Evolutionary conservation across 2,113 vertebrate genomes (phyloP).

Genomic region (Philantomba maxwellii): DNA sequence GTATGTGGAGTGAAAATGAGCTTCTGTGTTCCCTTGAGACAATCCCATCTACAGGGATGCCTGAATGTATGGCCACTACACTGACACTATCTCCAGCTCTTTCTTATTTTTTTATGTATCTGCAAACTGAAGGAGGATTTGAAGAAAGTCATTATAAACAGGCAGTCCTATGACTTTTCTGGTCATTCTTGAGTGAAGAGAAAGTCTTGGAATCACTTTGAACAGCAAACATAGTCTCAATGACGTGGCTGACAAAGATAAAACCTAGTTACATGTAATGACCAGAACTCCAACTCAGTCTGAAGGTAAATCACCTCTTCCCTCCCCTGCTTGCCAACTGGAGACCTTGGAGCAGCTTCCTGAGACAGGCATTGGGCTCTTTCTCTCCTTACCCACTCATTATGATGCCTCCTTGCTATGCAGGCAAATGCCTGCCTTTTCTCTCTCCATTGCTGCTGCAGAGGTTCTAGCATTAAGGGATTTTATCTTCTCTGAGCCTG

Average conservation of each 20-base stretch:
- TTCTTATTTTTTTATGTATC: background rate
- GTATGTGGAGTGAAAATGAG: background rate
- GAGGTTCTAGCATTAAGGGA: background rate
- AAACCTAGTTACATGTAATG: background rate
- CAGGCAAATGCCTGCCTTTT: background rate
- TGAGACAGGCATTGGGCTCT: background rate
- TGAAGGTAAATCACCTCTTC: background rate
- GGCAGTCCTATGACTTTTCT: background rate
- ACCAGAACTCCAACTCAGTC: background rate
- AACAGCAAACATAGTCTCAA: background rate
- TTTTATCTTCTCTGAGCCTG: background rate
- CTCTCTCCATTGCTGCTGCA: background rate
- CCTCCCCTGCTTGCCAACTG: background rate
- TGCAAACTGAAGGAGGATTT: background rate
- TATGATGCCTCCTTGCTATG: background rate
- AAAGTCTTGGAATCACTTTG: background rate
- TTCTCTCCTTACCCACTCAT: background rate
- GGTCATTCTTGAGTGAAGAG: background rate
- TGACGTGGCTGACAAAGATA: background rate
- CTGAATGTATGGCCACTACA: background rate
- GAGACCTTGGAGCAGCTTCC: background rate
- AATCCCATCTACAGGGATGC: background rate
- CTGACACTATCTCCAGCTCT: accelerated
- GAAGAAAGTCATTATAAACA: background rate
- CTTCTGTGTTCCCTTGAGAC: background rate